phyloP scores from a whole-genome alignment of 2,888 invertebrate species.

The Lagria hirta region DNA sequence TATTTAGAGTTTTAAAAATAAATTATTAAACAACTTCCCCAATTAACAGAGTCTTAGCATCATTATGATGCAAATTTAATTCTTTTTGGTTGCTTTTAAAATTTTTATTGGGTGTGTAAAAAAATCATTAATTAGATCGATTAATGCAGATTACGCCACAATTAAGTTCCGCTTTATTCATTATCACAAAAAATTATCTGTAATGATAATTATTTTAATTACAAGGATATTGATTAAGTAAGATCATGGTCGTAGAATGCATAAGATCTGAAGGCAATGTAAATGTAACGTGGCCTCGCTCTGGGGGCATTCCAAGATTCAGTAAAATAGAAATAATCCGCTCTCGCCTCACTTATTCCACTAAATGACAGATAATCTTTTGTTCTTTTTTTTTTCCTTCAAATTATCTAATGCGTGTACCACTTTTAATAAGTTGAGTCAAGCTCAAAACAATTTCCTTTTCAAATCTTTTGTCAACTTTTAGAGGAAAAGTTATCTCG shows the following conservation, averaged over 20 bases:
- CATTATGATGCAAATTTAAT: no score
- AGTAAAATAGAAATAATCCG: slow-evolving; percentile 5
- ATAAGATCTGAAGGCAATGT: slow-evolving; percentile 35
- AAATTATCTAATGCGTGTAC: slow-evolving; percentile 13
- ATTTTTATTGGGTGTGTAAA: no score
- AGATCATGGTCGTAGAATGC: slow-evolving; percentile 49
- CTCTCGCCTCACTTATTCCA: slow-evolving; percentile 18
- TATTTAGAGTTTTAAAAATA: no score
- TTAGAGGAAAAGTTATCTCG: slow-evolving; percentile 28
- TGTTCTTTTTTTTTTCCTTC: slow-evolving; percentile 2
- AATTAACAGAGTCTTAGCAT: no score
- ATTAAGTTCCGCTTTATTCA: no score
- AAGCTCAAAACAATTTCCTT: slow-evolving; percentile 3
- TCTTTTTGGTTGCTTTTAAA: no score
- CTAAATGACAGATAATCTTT: slow-evolving; percentile 1
- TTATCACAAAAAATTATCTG: slow-evolving; percentile 15
- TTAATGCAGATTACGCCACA: no score
- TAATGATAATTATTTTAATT: slow-evolving; percentile 20
- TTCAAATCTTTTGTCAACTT: slow-evolving; percentile 28
- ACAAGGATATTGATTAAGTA: slow-evolving; percentile 30
- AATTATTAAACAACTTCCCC: no score
- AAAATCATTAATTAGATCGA: no score
- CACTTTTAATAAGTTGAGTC: no score
- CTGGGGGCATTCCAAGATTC: slow-evolving; percentile 35
- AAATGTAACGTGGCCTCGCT: slow-evolving; percentile 45